Evolutionary conservation across 2,888 invertebrate species (phyloP).

Genomic region (Phyllotreta cruciferae): DNA sequence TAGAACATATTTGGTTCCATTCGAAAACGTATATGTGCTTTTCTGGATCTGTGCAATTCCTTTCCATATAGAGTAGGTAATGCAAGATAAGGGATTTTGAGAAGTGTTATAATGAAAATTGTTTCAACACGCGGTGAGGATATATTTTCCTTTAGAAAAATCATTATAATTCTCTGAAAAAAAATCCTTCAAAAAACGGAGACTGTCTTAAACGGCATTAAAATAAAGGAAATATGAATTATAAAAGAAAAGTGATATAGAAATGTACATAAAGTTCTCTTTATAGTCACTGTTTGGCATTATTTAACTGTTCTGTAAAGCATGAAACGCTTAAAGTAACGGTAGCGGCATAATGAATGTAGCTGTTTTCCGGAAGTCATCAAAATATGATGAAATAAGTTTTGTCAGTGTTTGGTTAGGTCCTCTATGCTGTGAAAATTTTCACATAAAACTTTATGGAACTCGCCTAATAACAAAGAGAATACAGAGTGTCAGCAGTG

Average conservation of each 20-base stretch:
- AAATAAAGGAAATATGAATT: too few species aligned
- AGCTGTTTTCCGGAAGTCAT: constrained; percentile 10
- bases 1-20: constrained; percentile 7
- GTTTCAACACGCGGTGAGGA: too few species aligned
- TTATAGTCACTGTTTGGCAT: too few species aligned
- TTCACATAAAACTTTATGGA: constrained; percentile 24
- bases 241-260: too few species aligned
- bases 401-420: constrained; percentile 24
- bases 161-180: too few species aligned
- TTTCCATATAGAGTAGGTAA: too few species aligned
- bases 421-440: constrained; percentile 13
- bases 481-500: constrained; percentile 12
- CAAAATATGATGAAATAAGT: constrained; percentile 24
- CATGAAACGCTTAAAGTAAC: not conserved
- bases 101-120: too few species aligned
- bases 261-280: too few species aligned
- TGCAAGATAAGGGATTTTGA: too few species aligned
- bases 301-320: not conserved
- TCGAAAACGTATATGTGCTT: not conserved
- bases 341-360: not conserved
- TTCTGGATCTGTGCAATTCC: not conserved
- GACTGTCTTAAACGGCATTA: too few species aligned
- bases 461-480: constrained; percentile 4
- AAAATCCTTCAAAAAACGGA: too few species aligned
- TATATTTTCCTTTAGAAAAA: too few species aligned